Conservation (phyloP, 2,113 vertebrate genomes). For the Hippocampus barbouri region DNA sequence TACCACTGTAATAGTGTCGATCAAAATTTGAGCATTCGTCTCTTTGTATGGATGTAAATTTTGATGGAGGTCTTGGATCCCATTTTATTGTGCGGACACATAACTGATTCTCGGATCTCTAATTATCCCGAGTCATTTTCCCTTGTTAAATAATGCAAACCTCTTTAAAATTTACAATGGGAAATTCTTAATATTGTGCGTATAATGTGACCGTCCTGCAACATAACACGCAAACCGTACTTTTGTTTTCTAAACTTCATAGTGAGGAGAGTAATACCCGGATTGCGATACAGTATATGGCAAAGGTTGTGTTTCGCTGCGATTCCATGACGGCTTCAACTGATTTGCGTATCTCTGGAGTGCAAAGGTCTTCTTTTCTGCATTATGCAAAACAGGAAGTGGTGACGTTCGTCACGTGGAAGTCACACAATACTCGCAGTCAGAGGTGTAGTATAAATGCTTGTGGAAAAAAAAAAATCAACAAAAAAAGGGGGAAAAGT, state of each 20-base stretch:
- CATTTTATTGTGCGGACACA: too few species aligned
- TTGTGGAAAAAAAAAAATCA: background rate
- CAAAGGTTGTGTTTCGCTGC: background rate
- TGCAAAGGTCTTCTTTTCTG: slow-evolving; percentile 60
- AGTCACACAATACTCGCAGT: slow-evolving; percentile 20
- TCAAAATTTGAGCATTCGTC: too few species aligned
- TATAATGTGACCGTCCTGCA: background rate
- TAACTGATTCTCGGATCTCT: too few species aligned
- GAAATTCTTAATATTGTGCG: background rate
- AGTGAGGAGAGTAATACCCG: too few species aligned
- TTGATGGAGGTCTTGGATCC: background rate
- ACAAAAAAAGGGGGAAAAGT: too few species aligned
- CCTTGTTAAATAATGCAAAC: background rate
- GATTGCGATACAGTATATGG: background rate
- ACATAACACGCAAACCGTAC: background rate
- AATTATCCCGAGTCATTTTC: too few species aligned
- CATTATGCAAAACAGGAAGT: slow-evolving; percentile 39
- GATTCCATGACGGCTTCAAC: slow-evolving; percentile 9
- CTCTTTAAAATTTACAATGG: background rate
- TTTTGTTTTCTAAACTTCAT: background rate
- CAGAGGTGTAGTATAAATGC: background rate
- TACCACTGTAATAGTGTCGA: background rate
- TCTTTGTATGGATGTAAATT: background rate
- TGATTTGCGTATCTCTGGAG: slow-evolving; percentile 50
- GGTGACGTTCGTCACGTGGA: slow-evolving; percentile 21